Evolutionary conservation across 2,113 vertebrate genomes (phyloP).

Genomic region (Neoarius graeffei): DNA sequence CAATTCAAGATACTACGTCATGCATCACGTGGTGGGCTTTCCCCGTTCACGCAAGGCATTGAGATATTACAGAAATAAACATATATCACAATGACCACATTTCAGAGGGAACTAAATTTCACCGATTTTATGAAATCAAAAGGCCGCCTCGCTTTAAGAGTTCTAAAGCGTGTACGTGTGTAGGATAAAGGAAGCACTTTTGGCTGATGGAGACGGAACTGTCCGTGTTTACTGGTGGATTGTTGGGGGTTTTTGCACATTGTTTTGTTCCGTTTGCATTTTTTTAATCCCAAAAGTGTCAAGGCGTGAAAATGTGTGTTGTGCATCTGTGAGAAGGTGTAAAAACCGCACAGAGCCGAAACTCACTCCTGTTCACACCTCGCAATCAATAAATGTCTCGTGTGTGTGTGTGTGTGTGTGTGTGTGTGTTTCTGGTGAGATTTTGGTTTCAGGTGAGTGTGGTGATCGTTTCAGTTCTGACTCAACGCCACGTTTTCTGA

Average conservation of each 20-base stretch:
- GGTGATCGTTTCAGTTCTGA: constrained; percentile 28
- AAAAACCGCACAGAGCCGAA: neutral
- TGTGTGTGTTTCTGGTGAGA: constrained; percentile 34
- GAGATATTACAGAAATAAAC: no score
- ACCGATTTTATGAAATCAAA: no score
- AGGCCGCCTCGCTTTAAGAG: neutral
- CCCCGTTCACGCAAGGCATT: no score
- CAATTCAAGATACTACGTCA: no score
- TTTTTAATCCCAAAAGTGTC: neutral
- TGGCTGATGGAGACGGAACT: neutral
- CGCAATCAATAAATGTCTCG: neutral
- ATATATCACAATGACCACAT: no score
- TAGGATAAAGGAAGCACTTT: neutral
- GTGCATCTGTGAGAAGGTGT: constrained; percentile 1
- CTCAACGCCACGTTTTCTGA: constrained; percentile 16
- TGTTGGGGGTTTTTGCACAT: neutral
- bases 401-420: neutral
- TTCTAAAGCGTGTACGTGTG: no score
- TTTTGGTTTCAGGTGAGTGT: constrained; percentile 33
- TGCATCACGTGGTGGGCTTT: no score
- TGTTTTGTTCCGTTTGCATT: neutral
- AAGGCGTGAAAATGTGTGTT: neutral
- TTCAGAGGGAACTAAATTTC: no score
- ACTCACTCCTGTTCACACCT: neutral
- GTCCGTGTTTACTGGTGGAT: neutral